These are phyloP conservation scores for Meloidogyne exigua DNA, from an alignment of 1,140 invertebrate species.

Conservation along the genomic window DNA sequence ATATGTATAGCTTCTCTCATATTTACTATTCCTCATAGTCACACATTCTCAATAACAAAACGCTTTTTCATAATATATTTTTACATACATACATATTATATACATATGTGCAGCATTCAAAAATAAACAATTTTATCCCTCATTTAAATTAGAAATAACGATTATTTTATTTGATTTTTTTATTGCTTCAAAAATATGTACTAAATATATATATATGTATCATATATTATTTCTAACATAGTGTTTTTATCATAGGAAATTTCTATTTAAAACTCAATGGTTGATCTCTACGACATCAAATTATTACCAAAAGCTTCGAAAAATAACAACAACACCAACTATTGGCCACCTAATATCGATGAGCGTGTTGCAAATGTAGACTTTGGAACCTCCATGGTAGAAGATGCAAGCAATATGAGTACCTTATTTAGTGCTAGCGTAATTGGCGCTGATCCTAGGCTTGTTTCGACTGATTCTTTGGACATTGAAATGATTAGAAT, in stretches of 20 bases:
- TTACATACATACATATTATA: too few relatives aligned
- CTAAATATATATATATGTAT: too few relatives aligned
- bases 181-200: background rate
- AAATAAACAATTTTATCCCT: background rate
- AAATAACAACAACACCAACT: background rate
- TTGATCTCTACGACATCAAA: background rate
- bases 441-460: constrained; percentile 13
- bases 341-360: constrained; percentile 48
- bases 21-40: background rate
- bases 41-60: background rate
- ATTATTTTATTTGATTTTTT: background rate
- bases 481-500: constrained; percentile 48
- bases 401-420: constrained; percentile 28
- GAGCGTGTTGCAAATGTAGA: constrained; percentile 58
- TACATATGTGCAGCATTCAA: background rate
- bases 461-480: constrained; percentile 55
- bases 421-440: constrained; percentile 30
- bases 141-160: background rate
- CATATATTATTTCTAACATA: too few relatives aligned
- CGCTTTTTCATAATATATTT: background rate
- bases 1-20: too few relatives aligned
- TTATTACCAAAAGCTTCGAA: background rate
- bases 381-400: constrained; percentile 48
- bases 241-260: too few relatives aligned
- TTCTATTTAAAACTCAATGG: background rate